phyloP scores from a whole-genome alignment of 1,140 invertebrate genomes.

The Apocrypta bakeri region DNA sequence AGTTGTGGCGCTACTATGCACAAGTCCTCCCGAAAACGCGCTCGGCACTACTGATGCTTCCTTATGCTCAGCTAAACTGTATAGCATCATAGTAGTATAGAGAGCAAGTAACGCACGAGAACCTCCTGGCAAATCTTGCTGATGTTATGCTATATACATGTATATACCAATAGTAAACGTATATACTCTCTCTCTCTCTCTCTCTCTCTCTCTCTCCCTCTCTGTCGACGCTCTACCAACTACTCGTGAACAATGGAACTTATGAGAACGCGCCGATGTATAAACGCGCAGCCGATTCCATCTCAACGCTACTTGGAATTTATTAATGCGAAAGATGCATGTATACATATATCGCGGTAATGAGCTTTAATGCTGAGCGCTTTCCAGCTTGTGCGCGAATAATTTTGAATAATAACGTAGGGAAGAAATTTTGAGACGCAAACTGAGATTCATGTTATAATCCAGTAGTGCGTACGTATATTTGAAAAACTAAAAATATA shows the following conservation, averaged over 20 bases:
- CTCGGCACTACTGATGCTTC: not conserved
- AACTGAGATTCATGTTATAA: not conserved
- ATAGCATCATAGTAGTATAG: not conserved
- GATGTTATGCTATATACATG: too few species aligned
- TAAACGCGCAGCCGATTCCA: conserved; percentile 7
- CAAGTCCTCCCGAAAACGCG: conserved; percentile 10
- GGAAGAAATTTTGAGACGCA: not conserved
- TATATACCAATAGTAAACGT: too few species aligned
- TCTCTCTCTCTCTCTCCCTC: too few species aligned
- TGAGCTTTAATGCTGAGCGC: not conserved
- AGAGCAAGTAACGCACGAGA: not conserved
- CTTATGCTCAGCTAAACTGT: not conserved
- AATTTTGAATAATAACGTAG: not conserved
- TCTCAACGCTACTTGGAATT: not conserved
- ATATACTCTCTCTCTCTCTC: too few species aligned
- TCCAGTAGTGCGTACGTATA: not conserved
- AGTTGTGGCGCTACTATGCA: not conserved
- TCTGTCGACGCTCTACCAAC: too few species aligned
- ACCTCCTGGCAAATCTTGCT: conserved; percentile 4
- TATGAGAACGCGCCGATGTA: not conserved
- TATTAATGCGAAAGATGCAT: not conserved
- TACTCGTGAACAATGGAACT: conserved; percentile 3
- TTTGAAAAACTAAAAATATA: not conserved
- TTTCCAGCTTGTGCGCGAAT: not conserved
- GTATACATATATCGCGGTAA: not conserved